phyloP scores from a whole-genome alignment of 2,888 invertebrate species.

The Brenthis hecate region DNA sequence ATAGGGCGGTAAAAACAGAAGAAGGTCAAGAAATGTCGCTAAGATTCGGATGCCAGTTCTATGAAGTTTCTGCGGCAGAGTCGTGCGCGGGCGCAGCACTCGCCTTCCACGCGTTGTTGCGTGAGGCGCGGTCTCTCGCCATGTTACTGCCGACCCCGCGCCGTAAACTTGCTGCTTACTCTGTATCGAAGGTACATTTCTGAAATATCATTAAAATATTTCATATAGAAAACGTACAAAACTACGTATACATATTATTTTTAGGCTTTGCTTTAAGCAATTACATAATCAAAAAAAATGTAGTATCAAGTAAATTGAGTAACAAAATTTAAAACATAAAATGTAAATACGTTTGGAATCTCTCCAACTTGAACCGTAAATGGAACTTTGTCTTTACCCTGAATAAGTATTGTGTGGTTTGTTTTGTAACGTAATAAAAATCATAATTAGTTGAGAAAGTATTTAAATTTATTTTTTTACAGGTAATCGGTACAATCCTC shows the following conservation, averaged over 20 bases:
- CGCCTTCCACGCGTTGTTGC: slow-evolving; percentile 88
- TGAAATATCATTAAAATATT: too few relatives aligned
- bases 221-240: too few relatives aligned
- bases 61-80: slow-evolving; percentile 92
- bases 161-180: slow-evolving; percentile 88
- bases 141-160: slow-evolving; percentile 86
- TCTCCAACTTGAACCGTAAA: slow-evolving; percentile 10
- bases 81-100: slow-evolving; percentile 90
- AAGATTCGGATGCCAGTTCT: slow-evolving; percentile 90
- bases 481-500: slow-evolving; percentile 88
- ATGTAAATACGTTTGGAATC: slow-evolving; percentile 9
- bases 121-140: slow-evolving; percentile 90
- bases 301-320: too few relatives aligned
- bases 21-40: slow-evolving; percentile 90
- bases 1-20: slow-evolving; percentile 88
- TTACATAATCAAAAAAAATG: too few relatives aligned
- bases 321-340: too few relatives aligned
- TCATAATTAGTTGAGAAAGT: neutral
- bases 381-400: neutral
- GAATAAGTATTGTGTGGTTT: neutral
- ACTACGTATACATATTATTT: too few relatives aligned
- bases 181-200: slow-evolving; percentile 85
- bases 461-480: slow-evolving; percentile 42
- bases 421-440: slow-evolving; percentile 4
- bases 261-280: too few relatives aligned